phyloP scores from a whole-genome alignment of 2,888 invertebrate genomes.

The Neocrepidodera transversa region DNA sequence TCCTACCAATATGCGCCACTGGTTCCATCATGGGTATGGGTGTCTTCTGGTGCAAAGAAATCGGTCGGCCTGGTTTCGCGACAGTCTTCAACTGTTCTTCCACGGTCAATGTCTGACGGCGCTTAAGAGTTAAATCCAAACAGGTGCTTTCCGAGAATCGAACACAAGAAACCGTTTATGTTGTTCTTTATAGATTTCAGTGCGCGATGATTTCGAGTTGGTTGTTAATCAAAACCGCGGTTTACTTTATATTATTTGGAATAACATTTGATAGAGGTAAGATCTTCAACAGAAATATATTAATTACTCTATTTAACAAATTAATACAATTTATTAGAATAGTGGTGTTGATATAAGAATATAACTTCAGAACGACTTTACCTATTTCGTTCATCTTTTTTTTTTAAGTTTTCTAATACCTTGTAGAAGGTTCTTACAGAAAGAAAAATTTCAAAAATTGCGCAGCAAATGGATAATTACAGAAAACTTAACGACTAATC shows the following conservation, averaged over 20 bases:
- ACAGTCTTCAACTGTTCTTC: constrained; percentile 41
- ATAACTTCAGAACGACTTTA: too few relatives aligned
- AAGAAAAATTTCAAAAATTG: too few relatives aligned
- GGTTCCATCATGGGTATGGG: constrained; percentile 21
- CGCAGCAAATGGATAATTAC: too few relatives aligned
- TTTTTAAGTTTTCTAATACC: too few relatives aligned
- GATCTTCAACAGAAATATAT: too few relatives aligned
- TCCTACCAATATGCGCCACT: constrained; percentile 23
- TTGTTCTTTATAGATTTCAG: neutral
- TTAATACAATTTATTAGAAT: too few relatives aligned
- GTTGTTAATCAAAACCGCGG: neutral
- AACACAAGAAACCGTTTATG: constrained; percentile 14
- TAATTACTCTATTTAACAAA: too few relatives aligned
- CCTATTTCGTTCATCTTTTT: too few relatives aligned
- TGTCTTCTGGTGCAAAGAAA: constrained; percentile 42
- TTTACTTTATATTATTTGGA: constrained; percentile 7
- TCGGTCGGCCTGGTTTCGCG: constrained; percentile 45
- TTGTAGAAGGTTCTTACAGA: too few relatives aligned
- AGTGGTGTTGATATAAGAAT: too few relatives aligned
- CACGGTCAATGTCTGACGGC: constrained; percentile 41
- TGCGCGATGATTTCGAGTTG: constrained; percentile 18
- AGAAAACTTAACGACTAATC: too few relatives aligned
- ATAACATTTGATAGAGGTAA: constrained; percentile 12
- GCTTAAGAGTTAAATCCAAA: constrained; percentile 23
- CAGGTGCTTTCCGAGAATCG: constrained; percentile 36